A percentile compares a stretch with the other conserved stretches of the same genome.
Conservation (phyloP, 2,888 invertebrate genomes). For the Pyralis farinalis region DNA sequence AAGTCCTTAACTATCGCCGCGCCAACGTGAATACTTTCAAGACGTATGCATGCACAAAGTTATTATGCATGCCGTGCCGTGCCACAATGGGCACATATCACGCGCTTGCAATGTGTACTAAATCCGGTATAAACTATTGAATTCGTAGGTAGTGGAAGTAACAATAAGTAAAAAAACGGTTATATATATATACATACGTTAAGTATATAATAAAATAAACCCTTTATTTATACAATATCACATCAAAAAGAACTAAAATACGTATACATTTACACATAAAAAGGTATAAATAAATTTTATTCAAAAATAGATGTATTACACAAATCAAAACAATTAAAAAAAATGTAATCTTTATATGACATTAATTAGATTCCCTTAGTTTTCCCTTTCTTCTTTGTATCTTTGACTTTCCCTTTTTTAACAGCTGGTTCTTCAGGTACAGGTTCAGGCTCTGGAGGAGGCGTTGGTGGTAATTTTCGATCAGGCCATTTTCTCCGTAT, state of each 20-base stretch:
- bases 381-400: constrained; percentile 13
- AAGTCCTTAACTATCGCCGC: constrained; percentile 23
- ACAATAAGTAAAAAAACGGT: no score
- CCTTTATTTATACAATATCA: constrained; percentile 16
- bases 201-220: no score
- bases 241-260: no score
- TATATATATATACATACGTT: no score
- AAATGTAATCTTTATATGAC: no score
- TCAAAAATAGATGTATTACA: not conserved
- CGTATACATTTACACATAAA: no score
- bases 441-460: constrained; percentile 40
- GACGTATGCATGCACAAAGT: constrained; percentile 23
- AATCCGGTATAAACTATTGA: no score
- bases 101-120: constrained; percentile 23
- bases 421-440: constrained; percentile 14
- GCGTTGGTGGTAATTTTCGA: constrained; percentile 44
- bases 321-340: not conserved
- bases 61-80: constrained; percentile 31
- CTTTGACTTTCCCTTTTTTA: constrained; percentile 18
- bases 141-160: no score
- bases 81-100: constrained; percentile 40
- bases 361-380: not conserved
- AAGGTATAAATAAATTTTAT: no score
- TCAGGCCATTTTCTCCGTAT: constrained; percentile 57
- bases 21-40: constrained; percentile 22